Evolutionary conservation across 2,113 vertebrate genomes (phyloP), one percentile per base, ranked within the genome.

Genomic region (human): DNA sequence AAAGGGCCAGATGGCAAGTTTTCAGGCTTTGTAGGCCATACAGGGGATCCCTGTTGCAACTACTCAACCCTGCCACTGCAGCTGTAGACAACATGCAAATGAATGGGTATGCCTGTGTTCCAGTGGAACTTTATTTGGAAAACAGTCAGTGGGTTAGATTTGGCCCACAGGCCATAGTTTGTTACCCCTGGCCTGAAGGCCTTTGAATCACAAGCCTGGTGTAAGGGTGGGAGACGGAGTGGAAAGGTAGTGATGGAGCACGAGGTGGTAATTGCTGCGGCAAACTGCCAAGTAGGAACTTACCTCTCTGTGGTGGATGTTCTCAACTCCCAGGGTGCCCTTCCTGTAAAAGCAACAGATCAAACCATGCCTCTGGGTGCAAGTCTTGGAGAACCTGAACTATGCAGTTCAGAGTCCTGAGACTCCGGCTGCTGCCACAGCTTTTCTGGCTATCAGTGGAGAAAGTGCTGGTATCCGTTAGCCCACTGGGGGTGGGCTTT

Each of bases 381-480:
- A 59, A 64, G 30, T 57, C 72, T 88, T 68, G 9, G 0, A 80
- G 93, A 83, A 14, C 2, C 11, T 43, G 84, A 70, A 57, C 25
- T 13, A 16, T 20, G 23, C 10, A 38, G 85, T 10, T 72, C 30
- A 73, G 45, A 68, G 11, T 55, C 59, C 23, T 0, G 16, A 50
- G 14, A 18, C 48, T 80, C 17, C 50, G 32, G 17, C 22, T 17
- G 17, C 35, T 0, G 27, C 83, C 83, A 59, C 27, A 14, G 16
- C 32, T 84, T 30, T 35, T 32, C n/a, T 45, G 8, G 35, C 43
- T 22, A 11, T 72, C 2, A 1, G 32, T 5, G 48, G 85, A 70
- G 61, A 57, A 5, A 11, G 23, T 1, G 23, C 4, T 1, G 17
- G 11, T 38, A 14, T 45, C 35, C 5, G 0, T 80, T 45, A 55